Evolutionary conservation across 1,140 invertebrate genomes (phyloP).

Genomic region (Drosophila equinoxialis): DNA sequence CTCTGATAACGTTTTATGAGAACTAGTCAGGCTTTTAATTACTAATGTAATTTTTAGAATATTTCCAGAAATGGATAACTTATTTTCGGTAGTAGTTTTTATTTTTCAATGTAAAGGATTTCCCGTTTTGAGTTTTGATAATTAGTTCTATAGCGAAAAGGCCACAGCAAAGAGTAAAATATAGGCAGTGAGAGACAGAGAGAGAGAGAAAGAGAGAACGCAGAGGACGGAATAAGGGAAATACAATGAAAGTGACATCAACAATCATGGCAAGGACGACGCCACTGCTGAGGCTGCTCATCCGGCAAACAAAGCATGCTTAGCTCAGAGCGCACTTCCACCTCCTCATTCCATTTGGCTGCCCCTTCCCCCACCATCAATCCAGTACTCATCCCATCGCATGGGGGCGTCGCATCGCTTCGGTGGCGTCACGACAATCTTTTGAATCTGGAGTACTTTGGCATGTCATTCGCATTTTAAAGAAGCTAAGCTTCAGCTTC

Average conservation of each 20-base stretch:
- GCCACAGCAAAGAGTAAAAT: not conserved
- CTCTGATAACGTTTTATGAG: too few relatives aligned
- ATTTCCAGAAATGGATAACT: too few relatives aligned
- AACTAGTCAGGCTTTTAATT: too few relatives aligned
- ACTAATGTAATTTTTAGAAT: too few relatives aligned
- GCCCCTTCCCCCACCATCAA: not conserved
- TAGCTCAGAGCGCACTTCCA: slow-evolving; percentile 23
- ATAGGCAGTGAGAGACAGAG: too few relatives aligned
- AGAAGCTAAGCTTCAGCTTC: slow-evolving; percentile 71
- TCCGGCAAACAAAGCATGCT: slow-evolving; percentile 71
- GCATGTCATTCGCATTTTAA: slow-evolving; percentile 81
- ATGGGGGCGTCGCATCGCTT: slow-evolving; percentile 30
- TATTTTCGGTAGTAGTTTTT: too few relatives aligned
- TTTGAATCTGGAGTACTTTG: slow-evolving; percentile 76
- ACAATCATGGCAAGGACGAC: slow-evolving; percentile 46
- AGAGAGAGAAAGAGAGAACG: not conserved
- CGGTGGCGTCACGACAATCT: slow-evolving; percentile 58
- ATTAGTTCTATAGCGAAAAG: not conserved
- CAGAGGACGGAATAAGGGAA: not conserved
- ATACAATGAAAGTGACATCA: slow-evolving; percentile 46
- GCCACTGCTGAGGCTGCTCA: slow-evolving; percentile 43
- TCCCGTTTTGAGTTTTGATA: too few relatives aligned
- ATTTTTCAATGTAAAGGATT: too few relatives aligned
- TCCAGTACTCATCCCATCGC: not conserved
- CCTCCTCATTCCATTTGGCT: not conserved